Base-by-base conservation (phyloP, 2,888 invertebrate genomes). In the Apodemia zela region DNA sequence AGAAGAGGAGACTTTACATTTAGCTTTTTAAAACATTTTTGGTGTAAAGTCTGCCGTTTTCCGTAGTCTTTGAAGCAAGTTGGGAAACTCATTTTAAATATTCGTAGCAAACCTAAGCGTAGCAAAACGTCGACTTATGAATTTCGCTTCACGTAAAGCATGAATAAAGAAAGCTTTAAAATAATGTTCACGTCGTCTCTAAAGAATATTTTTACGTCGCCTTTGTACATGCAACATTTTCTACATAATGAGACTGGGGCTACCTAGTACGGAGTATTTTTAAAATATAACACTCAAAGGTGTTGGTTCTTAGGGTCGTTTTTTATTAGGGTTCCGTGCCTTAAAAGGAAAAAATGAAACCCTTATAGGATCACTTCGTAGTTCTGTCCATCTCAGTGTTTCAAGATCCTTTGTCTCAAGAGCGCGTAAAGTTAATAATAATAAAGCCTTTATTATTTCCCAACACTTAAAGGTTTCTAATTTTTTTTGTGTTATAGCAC, bases 101-200 rank as follows among this genome's bases (percentile, higher is more conserved):
- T 61, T 47, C 47, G 49, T 29, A 61, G 21, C 35, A 49, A 18
- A 60, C 21, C 11, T 57, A 57, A 57, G 15, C 57, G 57, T 57
- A 57, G 57, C 57, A 57, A 57, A 57, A 57, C 57, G 57, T 57
- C 57, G 57, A 57, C 57, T 57, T 57, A 57, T 57, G 57, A 57
- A 57, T 57, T 57, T 57, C 57, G 57, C 29, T 57, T 29, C 54
- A 57, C 54, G 54, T 57, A 29, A 57, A 57, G 54, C 54, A 57
- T 57, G 54, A 57, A 57, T 57, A 57, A 57, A 57, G 54, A 57
- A 57, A 57, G 54, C 54, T 57, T 54, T 54, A 54, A 54, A 54
- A 54, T 54, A 54, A 54, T 54, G 54, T 54, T 15, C 54, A 25
- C 54, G 54, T 29, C 54, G 54, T 54, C 54, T 54, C 54, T 54